phyloP scores from a whole-genome alignment of 2,797 vertebrate species.

The Alosa sapidissima region DNA sequence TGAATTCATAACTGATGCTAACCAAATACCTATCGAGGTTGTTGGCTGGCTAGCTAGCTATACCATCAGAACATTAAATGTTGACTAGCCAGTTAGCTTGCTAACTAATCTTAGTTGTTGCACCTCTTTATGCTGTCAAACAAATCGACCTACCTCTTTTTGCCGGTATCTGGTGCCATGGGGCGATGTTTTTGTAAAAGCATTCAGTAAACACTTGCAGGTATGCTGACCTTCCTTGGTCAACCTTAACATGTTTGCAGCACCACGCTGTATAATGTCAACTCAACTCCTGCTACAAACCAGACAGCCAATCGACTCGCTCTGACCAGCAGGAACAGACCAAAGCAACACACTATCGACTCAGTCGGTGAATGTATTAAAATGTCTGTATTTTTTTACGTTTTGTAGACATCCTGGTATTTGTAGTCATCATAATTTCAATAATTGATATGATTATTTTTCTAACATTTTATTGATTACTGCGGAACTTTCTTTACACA shows the following conservation, averaged over 20 bases:
- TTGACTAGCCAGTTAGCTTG: not conserved
- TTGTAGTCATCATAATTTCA: too few relatives aligned
- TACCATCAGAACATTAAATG: not conserved
- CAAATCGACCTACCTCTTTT: not conserved
- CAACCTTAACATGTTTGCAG: conserved; percentile 48
- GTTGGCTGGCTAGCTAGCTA: not conserved
- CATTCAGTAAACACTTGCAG: conserved; percentile 29
- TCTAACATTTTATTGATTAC: too few relatives aligned
- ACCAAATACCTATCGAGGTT: not conserved
- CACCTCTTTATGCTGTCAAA: not conserved
- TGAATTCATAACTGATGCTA: not conserved
- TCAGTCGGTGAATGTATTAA: not conserved
- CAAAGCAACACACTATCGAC: conserved; percentile 3
- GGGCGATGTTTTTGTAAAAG: not conserved
- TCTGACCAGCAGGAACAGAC: not conserved
- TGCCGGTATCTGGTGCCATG: not conserved
- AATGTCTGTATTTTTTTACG: not conserved
- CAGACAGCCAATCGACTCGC: not conserved
- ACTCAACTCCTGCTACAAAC: not conserved
- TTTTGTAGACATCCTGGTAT: too few relatives aligned
- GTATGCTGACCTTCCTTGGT: conserved; percentile 20
- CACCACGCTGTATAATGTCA: not conserved
- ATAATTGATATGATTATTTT: too few relatives aligned
- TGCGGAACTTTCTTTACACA: too few relatives aligned
- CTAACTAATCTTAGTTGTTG: not conserved